Conservation (phyloP, 1,140 invertebrate species). For the Popillia japonica region DNA sequence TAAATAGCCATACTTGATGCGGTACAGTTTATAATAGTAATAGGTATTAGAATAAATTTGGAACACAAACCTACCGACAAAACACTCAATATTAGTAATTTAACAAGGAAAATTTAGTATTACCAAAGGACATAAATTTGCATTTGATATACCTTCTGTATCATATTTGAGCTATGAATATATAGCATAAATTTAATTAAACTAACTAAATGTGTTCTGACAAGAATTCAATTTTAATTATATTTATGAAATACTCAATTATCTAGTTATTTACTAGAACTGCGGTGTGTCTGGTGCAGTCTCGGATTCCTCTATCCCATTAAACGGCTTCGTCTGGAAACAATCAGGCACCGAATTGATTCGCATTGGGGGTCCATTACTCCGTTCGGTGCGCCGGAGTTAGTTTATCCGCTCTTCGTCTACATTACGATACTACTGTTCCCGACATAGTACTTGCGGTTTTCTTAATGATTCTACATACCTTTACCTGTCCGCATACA, state of each 20-base stretch:
- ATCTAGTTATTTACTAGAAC: constrained; percentile 50
- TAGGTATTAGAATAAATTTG: too few relatives aligned
- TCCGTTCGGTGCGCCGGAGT: constrained; percentile 40
- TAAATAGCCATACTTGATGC: too few relatives aligned
- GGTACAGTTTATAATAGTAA: too few relatives aligned
- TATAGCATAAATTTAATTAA: too few relatives aligned
- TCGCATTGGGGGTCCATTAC: constrained; percentile 60
- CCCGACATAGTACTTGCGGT: constrained; percentile 23
- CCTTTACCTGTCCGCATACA: background rate
- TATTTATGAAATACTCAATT: constrained; percentile 54
- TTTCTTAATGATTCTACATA: constrained; percentile 14
- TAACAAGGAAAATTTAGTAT: too few relatives aligned
- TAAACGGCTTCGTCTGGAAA: constrained; percentile 58
- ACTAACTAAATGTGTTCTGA: too few relatives aligned
- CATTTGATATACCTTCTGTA: too few relatives aligned
- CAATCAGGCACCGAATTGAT: constrained; percentile 60
- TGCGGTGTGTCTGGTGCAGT: constrained; percentile 54
- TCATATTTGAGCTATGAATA: too few relatives aligned
- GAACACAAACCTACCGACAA: too few relatives aligned
- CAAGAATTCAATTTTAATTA: constrained; percentile 19
- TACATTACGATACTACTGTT: background rate
- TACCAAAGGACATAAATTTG: too few relatives aligned
- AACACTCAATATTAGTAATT: too few relatives aligned
- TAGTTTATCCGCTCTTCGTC: constrained; percentile 5
- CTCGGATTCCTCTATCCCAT: constrained; percentile 55